A percentile compares a stretch with the other conserved stretches of the same genome.
Conservation (phyloP, 1,140 invertebrate genomes). For the Anastrepha ludens region DNA sequence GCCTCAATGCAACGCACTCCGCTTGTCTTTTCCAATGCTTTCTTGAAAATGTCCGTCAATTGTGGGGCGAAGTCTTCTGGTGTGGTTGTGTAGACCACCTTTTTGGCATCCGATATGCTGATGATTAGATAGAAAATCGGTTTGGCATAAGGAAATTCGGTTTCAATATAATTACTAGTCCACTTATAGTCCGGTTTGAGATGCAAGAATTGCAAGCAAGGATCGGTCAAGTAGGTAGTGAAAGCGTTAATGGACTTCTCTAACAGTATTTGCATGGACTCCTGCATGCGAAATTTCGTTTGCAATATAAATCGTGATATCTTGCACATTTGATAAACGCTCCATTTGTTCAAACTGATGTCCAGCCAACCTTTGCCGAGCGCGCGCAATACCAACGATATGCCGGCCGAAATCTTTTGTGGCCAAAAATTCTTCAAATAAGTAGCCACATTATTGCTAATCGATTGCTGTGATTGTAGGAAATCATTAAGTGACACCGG, state of each 20-base stretch:
- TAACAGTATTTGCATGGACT: constrained; percentile 68
- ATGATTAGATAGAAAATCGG: constrained; percentile 66
- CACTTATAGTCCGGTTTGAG: constrained; percentile 63
- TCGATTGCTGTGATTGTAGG: constrained; percentile 64
- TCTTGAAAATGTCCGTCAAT: constrained; percentile 65
- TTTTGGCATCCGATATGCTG: constrained; percentile 61
- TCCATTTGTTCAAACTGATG: constrained; percentile 64
- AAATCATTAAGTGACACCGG: constrained; percentile 64
- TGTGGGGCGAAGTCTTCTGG: constrained; percentile 68
- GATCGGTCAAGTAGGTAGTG: constrained; percentile 64
- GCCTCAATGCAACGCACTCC: constrained; percentile 66
- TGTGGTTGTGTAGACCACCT: constrained; percentile 66
- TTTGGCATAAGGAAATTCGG: constrained; percentile 65
- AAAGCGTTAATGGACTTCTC: constrained; percentile 64
- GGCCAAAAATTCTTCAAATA: constrained; percentile 68
- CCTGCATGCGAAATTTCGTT: constrained; percentile 71
- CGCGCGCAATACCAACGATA: constrained; percentile 63
- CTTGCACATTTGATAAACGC: constrained; percentile 68
- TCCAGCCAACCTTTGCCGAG: constrained; percentile 71
- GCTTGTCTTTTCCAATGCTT: constrained; percentile 63
- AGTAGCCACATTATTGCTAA: constrained; percentile 64
- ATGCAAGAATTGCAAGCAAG: constrained; percentile 63
- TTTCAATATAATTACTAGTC: constrained; percentile 63
- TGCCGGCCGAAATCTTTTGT: constrained; percentile 62
- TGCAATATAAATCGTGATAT: constrained; percentile 68